Evolutionary conservation across 1,140 invertebrate species (phyloP), one percentile per base, ranked within the genome.

Genomic region (Agrilus planipennis): DNA sequence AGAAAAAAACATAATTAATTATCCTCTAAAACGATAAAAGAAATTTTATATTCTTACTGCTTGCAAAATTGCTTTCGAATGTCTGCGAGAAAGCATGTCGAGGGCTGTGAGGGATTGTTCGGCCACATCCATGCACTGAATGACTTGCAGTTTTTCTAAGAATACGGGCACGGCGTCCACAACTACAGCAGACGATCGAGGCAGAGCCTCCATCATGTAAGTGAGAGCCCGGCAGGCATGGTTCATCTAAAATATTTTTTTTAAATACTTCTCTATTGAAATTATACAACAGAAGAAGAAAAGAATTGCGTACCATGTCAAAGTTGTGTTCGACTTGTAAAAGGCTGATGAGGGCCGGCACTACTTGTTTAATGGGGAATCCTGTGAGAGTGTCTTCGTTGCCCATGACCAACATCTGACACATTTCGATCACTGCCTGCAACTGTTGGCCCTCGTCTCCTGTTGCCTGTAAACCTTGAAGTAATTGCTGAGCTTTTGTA

Each of bases 161-260:
- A 95, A 93, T 4, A 90, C 88, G 2, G 95, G 94, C 19, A 99
- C 87, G 14, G 93, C 93, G 51, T 99, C 90, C 2, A 95, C 89
- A 7, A 99, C 91, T 12, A 96, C 87, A 4, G 89, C 84, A 18
- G 92, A 93, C 10, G 93, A 95, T 23, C 95, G 77, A 0, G 95
- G 95, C 36, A 99, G 57, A 2, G 94, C 92, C 66, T 99, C 95
- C 80, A 99, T 89, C 93, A 99, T 97, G 61, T 99, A 98, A 1
- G 94, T 97, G 9, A 99, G 71, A 5, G 94, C 94, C 31, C 95
- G 81, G 64, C 93, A 97, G 0, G 94, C 93, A 63, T 98, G 91
- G 58, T 97, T 95, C 94, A 99, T 99, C 81, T 84, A 60, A 1
- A 56, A 54, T 50, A 48, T n/a, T n/a, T n/a, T n/a, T n/a, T n/a